Evolutionary conservation across 2,888 invertebrate genomes (phyloP), one percentile per base, ranked within the genome.

Genomic region (Atrina japonica): DNA sequence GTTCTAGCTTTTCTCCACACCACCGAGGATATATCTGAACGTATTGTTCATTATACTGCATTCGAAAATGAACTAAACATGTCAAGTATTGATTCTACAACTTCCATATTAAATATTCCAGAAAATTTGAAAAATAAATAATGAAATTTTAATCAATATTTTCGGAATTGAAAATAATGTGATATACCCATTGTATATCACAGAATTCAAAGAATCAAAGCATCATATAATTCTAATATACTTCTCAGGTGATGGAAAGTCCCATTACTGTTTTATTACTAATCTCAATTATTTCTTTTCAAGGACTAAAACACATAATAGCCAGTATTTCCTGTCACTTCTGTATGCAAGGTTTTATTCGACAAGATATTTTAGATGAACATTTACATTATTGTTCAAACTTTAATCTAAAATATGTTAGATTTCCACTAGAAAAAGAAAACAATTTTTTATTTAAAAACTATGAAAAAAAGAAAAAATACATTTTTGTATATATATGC

Each of bases 91-190:
- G 23, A 49, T n/a, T 70, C n/a, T 49, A 68, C 65, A 9, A 66
- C 68, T 3, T 40, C 66, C 40, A 16, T 63, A 16, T 55, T 56
- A 23, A 35, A 72, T 41, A 60, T 76, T 6, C 35, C 43, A 21
- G 58, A 61, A 55, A 70, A 70, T 63, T 70, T 71, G 55, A 60
- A 56, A n/a, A 65, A n/a, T n/a, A n/a, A n/a, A n/a, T n/a, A n/a
- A n/a, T n/a, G n/a, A n/a, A n/a, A n/a, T n/a, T n/a, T n/a, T n/a
- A n/a, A n/a, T 76, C 11, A 73, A 70, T 40, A 68, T 76, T 1
- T 68, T 70, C 65, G 73, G 76, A 7, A 61, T 52, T 45, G 69
- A 70, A 21, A 50, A 50, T 30, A 40, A 45, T 18, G 52, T 50
- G n/a, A 64, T 70, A n/a, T 64, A 56, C 14, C 69, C 69, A 21